Percentiles rank a stretch among this genome's conserved stretches.
Evolutionary conservation across 2,113 vertebrate genomes (phyloP).

Genomic region (Bubo bubo): DNA sequence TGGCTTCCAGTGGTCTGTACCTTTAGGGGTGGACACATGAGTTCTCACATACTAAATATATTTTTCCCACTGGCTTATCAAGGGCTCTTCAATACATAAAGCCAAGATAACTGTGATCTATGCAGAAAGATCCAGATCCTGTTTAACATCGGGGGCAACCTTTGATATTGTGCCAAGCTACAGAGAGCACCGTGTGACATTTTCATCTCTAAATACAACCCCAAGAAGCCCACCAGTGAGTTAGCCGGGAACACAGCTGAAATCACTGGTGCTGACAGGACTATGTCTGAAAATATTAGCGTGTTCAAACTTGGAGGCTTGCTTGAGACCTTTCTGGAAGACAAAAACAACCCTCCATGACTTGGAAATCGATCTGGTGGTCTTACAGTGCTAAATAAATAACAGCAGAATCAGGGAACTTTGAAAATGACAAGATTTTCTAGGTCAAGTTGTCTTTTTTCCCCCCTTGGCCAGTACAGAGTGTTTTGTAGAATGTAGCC

Average conservation of each 20-base stretch:
- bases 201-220: background rate
- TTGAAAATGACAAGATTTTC: conserved; percentile 41
- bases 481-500: conserved; percentile 34
- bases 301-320: background rate
- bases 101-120: background rate
- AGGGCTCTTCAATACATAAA: background rate
- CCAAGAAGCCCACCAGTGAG: background rate
- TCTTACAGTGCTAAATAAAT: conserved; percentile 33
- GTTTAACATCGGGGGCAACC: background rate
- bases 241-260: background rate
- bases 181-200: background rate
- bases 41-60: background rate
- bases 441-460: background rate
- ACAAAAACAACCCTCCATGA: background rate
- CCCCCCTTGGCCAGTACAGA: conserved; percentile 21
- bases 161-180: background rate
- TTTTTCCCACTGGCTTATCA: background rate
- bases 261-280: conserved; percentile 5
- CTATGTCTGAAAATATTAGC: background rate
- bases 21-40: background rate
- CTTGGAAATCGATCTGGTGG: conserved; percentile 41
- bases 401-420: conserved; percentile 2
- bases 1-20: background rate
- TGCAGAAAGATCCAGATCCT: background rate
- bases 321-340: conserved; percentile 11